Percentiles rank a stretch among this genome's conserved stretches.
Evolutionary conservation across 1,140 invertebrate genomes (phyloP).

Genomic region (Drosophila punjabiensis): DNA sequence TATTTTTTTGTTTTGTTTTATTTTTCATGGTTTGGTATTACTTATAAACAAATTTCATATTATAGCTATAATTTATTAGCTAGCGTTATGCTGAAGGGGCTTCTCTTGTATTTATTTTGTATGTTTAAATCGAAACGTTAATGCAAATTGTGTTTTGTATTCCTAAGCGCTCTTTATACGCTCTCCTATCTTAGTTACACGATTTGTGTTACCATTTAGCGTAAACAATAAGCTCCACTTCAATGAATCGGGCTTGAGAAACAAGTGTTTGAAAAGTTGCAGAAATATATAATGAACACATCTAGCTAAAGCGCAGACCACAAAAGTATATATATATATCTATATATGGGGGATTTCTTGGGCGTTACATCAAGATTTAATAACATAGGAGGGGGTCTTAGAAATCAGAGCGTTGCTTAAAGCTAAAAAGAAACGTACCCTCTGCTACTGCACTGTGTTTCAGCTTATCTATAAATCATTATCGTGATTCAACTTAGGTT

Average conservation of each 20-base stretch:
- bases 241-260: conserved; percentile 41
- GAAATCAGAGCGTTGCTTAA: conserved; percentile 63
- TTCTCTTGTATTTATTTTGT: conserved; percentile 31
- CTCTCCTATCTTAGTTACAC: conserved; percentile 63
- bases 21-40: conserved; percentile 75
- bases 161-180: conserved; percentile 21
- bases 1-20: conserved; percentile 35
- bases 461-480: conserved; percentile 17
- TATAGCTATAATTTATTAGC: conserved; percentile 83
- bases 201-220: conserved; percentile 25
- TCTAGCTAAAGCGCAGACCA: conserved; percentile 46
- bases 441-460: conserved; percentile 10
- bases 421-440: conserved; percentile 54
- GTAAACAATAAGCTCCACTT: conserved; percentile 23
- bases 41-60: conserved; percentile 83
- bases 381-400: conserved; percentile 49
- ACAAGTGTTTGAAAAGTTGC: conserved; percentile 33
- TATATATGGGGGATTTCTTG: conserved; percentile 25
- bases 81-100: conserved; percentile 66
- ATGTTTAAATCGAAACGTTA: conserved; percentile 34
- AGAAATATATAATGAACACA: conserved; percentile 76
- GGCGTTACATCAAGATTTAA: conserved; percentile 23
- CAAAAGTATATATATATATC: conserved; percentile 33
- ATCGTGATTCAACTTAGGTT: conserved; percentile 34
- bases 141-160: conserved; percentile 35